These are phyloP conservation scores for Drosophila dives DNA, from an alignment of 2,888 invertebrate genomes.

Conservation along the genomic window DNA sequence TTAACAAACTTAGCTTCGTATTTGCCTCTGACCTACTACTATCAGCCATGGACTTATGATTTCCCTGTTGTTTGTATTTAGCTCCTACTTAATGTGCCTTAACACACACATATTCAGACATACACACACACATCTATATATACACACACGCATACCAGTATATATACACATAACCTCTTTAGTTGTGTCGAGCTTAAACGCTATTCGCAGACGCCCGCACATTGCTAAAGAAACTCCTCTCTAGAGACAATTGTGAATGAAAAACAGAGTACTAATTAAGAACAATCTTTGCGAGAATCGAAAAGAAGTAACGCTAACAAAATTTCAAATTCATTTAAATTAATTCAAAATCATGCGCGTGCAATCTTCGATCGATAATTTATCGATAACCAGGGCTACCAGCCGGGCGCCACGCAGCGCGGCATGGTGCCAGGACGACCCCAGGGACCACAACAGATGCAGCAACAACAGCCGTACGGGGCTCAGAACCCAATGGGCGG, in stretches of 20 bases:
- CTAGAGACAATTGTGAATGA: slow-evolving; percentile 76
- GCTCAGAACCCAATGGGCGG: slow-evolving; percentile 83
- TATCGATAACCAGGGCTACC: slow-evolving; percentile 78
- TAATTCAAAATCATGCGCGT: slow-evolving; percentile 75
- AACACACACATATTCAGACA: slow-evolving; percentile 8
- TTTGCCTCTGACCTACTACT: slow-evolving; percentile 70
- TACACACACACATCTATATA: background rate
- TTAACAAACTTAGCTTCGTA: slow-evolving; percentile 66
- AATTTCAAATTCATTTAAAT: slow-evolving; percentile 80
- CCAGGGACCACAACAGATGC: slow-evolving; percentile 85
- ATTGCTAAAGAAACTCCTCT: slow-evolving; percentile 57
- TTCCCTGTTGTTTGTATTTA: slow-evolving; percentile 61
- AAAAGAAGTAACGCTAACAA: slow-evolving; percentile 68
- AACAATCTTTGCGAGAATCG: slow-evolving; percentile 51
- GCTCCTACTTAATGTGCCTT: slow-evolving; percentile 46
- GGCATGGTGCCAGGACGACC: slow-evolving; percentile 80
- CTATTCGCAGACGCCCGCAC: slow-evolving; percentile 58
- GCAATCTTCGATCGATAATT: slow-evolving; percentile 37
- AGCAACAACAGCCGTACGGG: slow-evolving; percentile 85
- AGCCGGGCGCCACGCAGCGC: slow-evolving; percentile 76
- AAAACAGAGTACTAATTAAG: slow-evolving; percentile 75
- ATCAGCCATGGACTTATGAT: slow-evolving; percentile 63
- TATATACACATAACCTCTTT: slow-evolving; percentile 39
- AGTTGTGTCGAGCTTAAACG: slow-evolving; percentile 60
- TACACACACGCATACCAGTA: slow-evolving; percentile 27